Percentiles rank a stretch among this genome's conserved stretches.
These are phyloP conservation scores for Cololabis saira DNA, from an alignment of 2,113 vertebrate genomes.

Conservation along the genomic window DNA sequence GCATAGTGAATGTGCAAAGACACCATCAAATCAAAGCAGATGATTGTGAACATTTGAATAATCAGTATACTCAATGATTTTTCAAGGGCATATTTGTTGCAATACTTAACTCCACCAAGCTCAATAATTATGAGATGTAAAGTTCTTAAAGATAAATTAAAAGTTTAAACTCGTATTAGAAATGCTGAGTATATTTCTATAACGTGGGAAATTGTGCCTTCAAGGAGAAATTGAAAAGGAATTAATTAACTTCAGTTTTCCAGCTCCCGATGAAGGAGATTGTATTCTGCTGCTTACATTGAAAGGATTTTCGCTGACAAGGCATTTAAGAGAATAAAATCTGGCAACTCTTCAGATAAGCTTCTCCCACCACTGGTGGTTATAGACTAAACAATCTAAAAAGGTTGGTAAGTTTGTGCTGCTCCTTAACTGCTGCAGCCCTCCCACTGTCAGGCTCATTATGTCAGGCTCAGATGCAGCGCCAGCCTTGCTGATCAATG, in stretches of 20 bases:
- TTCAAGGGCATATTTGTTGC: constrained; percentile 38
- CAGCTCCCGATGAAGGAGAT: constrained; percentile 16
- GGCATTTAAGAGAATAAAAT: constrained; percentile 27
- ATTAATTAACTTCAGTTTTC: constrained; percentile 36
- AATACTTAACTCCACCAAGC: constrained; percentile 28
- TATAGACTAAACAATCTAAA: constrained; percentile 22
- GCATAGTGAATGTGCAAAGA: constrained; percentile 59
- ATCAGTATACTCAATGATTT: constrained; percentile 33
- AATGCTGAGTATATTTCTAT: constrained; percentile 9
- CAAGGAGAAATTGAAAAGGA: constrained; percentile 12
- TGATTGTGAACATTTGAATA: constrained; percentile 43
- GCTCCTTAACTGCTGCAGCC: constrained; percentile 9
- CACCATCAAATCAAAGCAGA: constrained; percentile 44
- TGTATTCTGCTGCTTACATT: neutral
- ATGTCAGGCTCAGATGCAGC: constrained; percentile 32
- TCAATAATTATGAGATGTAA: constrained; percentile 6
- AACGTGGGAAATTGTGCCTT: constrained; percentile 2
- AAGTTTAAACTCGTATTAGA: constrained; percentile 17
- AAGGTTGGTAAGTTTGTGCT: constrained; percentile 10
- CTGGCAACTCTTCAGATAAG: constrained; percentile 25
- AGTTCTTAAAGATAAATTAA: constrained; percentile 17
- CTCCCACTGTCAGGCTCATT: constrained; percentile 38
- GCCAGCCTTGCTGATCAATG: constrained; percentile 39
- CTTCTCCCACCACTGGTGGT: constrained; percentile 15
- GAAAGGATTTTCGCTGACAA: constrained; percentile 27